Evolutionary conservation across 2,797 vertebrate genomes (phyloP).

Genomic region (Lutjanus argentimaculatus): DNA sequence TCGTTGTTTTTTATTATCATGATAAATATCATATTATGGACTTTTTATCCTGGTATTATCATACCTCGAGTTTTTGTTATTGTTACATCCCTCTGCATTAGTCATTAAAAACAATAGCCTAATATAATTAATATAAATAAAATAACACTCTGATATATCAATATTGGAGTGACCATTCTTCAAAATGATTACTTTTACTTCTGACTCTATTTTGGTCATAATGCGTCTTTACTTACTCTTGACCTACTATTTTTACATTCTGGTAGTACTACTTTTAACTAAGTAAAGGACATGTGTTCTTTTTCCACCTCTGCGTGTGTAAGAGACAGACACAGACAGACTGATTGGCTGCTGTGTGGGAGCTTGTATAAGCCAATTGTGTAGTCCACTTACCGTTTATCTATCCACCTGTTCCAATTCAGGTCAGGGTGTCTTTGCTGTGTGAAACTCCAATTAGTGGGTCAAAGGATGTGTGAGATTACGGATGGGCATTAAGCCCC

Average conservation of each 20-base stretch:
- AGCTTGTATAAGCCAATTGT: conserved; percentile 71
- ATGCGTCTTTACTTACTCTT: not conserved
- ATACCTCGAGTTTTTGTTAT: too few relatives aligned
- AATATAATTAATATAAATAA: not conserved
- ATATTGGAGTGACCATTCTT: not conserved
- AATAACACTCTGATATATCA: not conserved
- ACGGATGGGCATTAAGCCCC: conserved; percentile 74
- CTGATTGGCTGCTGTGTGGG: conserved; percentile 34
- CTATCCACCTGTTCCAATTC: conserved; percentile 74
- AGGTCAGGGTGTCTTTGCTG: conserved; percentile 71
- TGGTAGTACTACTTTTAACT: not conserved
- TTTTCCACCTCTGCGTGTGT: not conserved
- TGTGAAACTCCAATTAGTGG: conserved; percentile 78
- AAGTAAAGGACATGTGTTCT: not conserved
- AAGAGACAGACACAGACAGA: not conserved
- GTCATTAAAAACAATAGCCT: not conserved
- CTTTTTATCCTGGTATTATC: too few relatives aligned
- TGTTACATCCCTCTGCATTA: too few relatives aligned
- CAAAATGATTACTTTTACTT: not conserved
- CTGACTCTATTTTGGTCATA: not conserved
- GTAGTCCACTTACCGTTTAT: conserved; percentile 67
- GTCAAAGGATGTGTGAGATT: conserved; percentile 76
- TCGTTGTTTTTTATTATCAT: too few relatives aligned
- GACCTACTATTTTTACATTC: not conserved
- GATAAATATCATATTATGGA: too few relatives aligned